Evolutionary conservation across 2,888 invertebrate species (phyloP).

Genomic region (Clivina fossor): DNA sequence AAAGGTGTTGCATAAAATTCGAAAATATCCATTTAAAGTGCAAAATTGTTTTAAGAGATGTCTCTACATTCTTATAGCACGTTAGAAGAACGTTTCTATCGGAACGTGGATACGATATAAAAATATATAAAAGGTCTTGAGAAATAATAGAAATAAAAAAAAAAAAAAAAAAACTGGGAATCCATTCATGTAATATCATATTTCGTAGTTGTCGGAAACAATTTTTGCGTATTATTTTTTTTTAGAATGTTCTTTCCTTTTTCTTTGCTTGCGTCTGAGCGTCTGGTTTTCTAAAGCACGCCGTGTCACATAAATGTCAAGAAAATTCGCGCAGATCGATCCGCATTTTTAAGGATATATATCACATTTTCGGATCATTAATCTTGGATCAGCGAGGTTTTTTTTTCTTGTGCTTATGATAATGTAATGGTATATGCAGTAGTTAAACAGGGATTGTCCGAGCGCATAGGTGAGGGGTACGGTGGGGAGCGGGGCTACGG

Average conservation of each 20-base stretch:
- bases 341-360: slow-evolving; percentile 23
- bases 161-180: background rate
- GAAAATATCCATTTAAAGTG: too few relatives aligned
- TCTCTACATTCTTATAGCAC: too few relatives aligned
- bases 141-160: slow-evolving; percentile 17
- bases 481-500: too few relatives aligned
- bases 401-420: slow-evolving; percentile 4
- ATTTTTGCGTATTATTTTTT: slow-evolving; percentile 24
- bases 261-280: background rate
- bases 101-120: too few relatives aligned
- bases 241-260: background rate
- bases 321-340: slow-evolving; percentile 26
- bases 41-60: too few relatives aligned
- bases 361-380: slow-evolving; percentile 28
- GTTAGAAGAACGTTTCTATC: too few relatives aligned
- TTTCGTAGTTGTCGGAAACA: slow-evolving; percentile 26
- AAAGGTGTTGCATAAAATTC: too few relatives aligned
- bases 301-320: slow-evolving; percentile 30
- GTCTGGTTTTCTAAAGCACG: slow-evolving; percentile 18
- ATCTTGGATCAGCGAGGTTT: slow-evolving; percentile 22
- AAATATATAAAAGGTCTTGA: slow-evolving; percentile 8
- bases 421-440: background rate
- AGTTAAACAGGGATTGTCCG: too few relatives aligned
- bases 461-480: too few relatives aligned
- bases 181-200: slow-evolving; percentile 18